These are phyloP conservation scores for Marmota flaviventris DNA, from an alignment of 2,113 vertebrate genomes.

Conservation along the genomic window DNA sequence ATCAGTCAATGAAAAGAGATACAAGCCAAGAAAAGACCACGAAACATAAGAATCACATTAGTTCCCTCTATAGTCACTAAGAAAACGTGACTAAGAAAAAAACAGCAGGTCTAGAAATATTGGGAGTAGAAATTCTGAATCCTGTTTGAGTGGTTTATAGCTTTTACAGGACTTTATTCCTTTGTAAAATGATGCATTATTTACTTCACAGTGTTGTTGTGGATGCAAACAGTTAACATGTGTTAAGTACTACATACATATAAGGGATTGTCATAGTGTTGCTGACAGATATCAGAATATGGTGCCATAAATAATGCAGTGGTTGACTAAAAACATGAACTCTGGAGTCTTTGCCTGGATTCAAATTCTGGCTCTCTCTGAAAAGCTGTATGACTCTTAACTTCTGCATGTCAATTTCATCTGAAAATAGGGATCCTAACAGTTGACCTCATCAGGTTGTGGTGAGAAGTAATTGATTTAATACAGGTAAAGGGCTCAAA, in stretches of 20 bases:
- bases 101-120: background rate
- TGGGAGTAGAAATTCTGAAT: background rate
- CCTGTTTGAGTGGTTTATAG: background rate
- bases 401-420: background rate
- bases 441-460: background rate
- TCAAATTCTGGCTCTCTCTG: background rate
- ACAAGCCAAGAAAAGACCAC: background rate
- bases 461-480: background rate
- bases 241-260: background rate
- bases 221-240: background rate
- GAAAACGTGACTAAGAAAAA: background rate
- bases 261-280: background rate
- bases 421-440: background rate
- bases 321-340: slow-evolving; percentile 21
- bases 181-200: background rate
- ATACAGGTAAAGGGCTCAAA: background rate
- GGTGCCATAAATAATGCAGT: background rate
- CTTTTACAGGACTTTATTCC: background rate
- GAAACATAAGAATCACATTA: background rate
- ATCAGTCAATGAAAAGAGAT: background rate
- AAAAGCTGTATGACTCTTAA: background rate
- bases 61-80: background rate
- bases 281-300: background rate
- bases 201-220: slow-evolving; percentile 4
- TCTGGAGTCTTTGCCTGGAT: background rate